Percentiles rank a stretch among this genome's conserved stretches.
Conservation (phyloP, 2,888 invertebrate genomes). For the Eilema sororculum region DNA sequence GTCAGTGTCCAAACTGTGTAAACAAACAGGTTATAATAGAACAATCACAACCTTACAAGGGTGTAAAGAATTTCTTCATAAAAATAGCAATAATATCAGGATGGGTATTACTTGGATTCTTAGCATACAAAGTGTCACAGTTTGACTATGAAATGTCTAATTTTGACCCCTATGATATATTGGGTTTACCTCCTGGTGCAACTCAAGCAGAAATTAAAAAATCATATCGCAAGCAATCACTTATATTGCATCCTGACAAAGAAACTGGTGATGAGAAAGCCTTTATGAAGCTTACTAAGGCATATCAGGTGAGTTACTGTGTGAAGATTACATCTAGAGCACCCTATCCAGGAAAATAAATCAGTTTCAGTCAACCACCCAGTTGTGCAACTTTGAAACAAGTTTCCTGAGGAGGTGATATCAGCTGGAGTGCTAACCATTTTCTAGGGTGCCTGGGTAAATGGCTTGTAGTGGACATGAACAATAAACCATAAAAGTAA, state of each 20-base stretch:
- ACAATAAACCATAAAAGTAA: too few species aligned
- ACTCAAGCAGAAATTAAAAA: conserved; percentile 96
- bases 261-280: conserved; percentile 98
- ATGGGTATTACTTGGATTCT: conserved; percentile 93
- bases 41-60: conserved; percentile 95
- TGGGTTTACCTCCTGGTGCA: conserved; percentile 95
- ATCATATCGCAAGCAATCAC: conserved; percentile 97
- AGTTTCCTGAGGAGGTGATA: too few species aligned
- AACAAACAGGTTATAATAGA: conserved; percentile 94
- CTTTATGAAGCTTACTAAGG: conserved; percentile 99
- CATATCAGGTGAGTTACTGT: conserved; percentile 90
- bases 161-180: conserved; percentile 99
- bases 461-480: too few species aligned
- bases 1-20: conserved; percentile 96
- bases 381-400: too few species aligned
- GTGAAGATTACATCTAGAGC: background rate
- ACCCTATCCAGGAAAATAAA: background rate
- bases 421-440: too few species aligned
- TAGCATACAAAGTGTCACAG: conserved; percentile 97
- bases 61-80: conserved; percentile 92
- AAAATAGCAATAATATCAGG: conserved; percentile 93
- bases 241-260: conserved; percentile 98
- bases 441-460: too few species aligned
- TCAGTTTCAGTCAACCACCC: too few species aligned
- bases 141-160: conserved; percentile 99